Percentiles rank a stretch among this genome's conserved stretches.
Conservation (phyloP, 2,888 invertebrate species). For the Beris morrisii region DNA sequence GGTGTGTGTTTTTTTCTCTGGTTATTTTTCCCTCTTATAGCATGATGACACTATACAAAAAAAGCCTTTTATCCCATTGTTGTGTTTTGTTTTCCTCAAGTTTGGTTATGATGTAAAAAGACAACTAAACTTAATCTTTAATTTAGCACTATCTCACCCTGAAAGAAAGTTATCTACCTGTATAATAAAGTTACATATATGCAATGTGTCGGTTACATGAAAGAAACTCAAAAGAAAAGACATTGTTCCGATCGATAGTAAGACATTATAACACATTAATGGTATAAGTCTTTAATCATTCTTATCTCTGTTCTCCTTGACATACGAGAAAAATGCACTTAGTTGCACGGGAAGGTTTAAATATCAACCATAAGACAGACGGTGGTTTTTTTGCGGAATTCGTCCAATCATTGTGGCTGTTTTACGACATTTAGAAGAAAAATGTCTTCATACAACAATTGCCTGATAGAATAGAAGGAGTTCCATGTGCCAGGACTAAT, state of each 20-base stretch:
- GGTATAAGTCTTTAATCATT: conserved; percentile 31
- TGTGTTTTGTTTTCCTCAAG: conserved; percentile 2
- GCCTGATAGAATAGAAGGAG: no score
- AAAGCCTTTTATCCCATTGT: not conserved
- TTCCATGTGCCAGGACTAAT: no score
- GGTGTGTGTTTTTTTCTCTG: not conserved
- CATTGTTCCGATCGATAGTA: conserved; percentile 12
- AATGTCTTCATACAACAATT: no score
- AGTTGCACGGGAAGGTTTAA: conserved; percentile 13
- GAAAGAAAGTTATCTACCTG: not conserved
- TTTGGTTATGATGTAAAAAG: not conserved
- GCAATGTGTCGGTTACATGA: not conserved
- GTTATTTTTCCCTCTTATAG: conserved; percentile 3
- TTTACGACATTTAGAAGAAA: no score
- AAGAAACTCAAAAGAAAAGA: not conserved
- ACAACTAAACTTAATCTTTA: conserved; percentile 1
- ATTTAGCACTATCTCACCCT: not conserved
- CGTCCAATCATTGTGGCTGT: no score
- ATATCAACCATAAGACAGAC: conserved; percentile 16
- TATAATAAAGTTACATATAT: not conserved
- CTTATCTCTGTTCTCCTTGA: conserved; percentile 19
- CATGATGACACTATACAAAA: conserved; percentile 15
- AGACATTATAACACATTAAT: conserved; percentile 12
- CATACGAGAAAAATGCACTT: conserved; percentile 25
- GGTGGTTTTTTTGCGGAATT: not conserved